Evolutionary conservation across 2,888 invertebrate species (phyloP), one percentile per base, ranked within the genome.

Genomic region (Melanophora roralis): DNA sequence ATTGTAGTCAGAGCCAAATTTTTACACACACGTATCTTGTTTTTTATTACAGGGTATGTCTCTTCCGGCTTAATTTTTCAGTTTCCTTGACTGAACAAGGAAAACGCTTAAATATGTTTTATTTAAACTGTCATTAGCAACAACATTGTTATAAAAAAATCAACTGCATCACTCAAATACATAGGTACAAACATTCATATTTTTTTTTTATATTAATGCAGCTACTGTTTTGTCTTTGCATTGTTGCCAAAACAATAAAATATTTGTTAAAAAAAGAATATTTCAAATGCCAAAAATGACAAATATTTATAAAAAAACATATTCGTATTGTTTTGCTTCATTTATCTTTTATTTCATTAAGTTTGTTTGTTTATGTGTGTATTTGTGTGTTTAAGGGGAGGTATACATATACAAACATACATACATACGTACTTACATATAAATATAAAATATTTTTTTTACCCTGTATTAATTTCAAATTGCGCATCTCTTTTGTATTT

Each of bases 1-100:
- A 27, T 27, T 5, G 3, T 5, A 27, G 6, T 3, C 6, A 5
- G 4, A 27, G 27, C 27, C 3, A 27, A 27, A 27, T 5, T 5
- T 27, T 27, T 5, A 27, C n/a, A n/a, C n/a, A n/a, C n/a, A n/a
- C n/a, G n/a, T n/a, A n/a, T n/a, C n/a, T 5, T 27, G 27, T 27
- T 27, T 32, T 55, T 14, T 57, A 59, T 65, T 62, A 53, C 45
- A 12, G 84, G 86, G 84, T 86, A 86, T 85, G 86, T 84, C 85
- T 86, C 85, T 86, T 86, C 86, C 86, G 86, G 86, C 85, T 86
- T 86, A 85, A 83, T 81, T 79, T 27, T 57, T 9, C 21, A 45
- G 27, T 40, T 47, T 62, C 43, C 68, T 43, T 23, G 51, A 38
- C 12, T 34, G 45, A 21, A 27, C 40, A 19, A 19, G 45, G 45